Base-by-base conservation (phyloP, 2,797 vertebrate genomes). In the Falco peregrinus region DNA sequence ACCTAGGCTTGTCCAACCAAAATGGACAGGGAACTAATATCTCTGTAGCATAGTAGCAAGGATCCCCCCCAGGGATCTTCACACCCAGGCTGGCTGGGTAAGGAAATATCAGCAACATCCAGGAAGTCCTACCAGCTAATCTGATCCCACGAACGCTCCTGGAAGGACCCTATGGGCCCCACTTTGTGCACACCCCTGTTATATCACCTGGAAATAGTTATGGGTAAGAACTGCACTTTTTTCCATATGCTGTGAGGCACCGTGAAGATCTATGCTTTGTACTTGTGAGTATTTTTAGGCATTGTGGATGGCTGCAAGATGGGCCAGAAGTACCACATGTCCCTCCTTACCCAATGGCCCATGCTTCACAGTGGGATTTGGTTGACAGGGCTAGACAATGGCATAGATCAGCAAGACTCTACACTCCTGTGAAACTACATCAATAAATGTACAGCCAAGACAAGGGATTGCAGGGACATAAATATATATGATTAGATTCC, bases 401-500 rank as follows among this genome's bases (percentile, higher is more conserved):
- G 47, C 65, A 56, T 7, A 69, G 90, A 93, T 89, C 84, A 91
- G 65, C 57, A 69, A 22, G 73, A 69, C 65, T 88, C 79, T 80
- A 76, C 37, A 8, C 60, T 77, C 54, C 78, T 53, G 71, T 69
- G 84, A 77, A 91, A 61, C 47, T 18, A 15, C 84, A 93, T 81
- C 94, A 73, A 47, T 78, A 93, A 90, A 85, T 0, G 4, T 28
- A 67, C 54, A 73, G 85, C 61, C 3, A 9, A 89, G 93, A 93
- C 90, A 89, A 61, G 65, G 61, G 25, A 90, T 25, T 37, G 33
- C 2, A 4, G 65, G 54, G 35, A 78, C 87, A 88, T 65, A 95
- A 95, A 96, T 88, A 91, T 68, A 75, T 82, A 78, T 41, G 25
- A 94, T 89, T 87, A 75, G 57, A 90, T 81, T 91, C 84, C 82